A percentile compares a stretch with the other conserved stretches of the same genome.
Evolutionary conservation across 2,888 invertebrate species (phyloP).

Genomic region (Drosophila dives): DNA sequence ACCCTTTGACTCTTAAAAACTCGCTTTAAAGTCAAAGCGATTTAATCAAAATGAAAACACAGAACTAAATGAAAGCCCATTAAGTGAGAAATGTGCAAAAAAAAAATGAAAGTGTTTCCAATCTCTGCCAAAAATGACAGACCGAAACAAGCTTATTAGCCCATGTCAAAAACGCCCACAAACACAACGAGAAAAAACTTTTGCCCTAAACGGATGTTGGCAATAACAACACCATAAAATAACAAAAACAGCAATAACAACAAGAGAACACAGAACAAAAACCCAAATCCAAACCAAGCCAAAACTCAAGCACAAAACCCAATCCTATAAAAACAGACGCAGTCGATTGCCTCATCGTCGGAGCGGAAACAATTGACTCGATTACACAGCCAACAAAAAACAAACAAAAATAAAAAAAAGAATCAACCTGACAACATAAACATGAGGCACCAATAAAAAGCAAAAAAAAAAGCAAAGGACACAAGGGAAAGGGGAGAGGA

Average conservation of each 20-base stretch:
- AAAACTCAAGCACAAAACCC: conserved; percentile 46
- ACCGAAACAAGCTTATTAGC: conserved; percentile 69
- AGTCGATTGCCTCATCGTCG: conserved; percentile 77
- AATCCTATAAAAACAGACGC: conserved; percentile 72
- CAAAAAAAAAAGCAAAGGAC: conserved; percentile 40
- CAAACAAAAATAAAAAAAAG: conserved; percentile 11
- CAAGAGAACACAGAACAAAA: conserved; percentile 37
- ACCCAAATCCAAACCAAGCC: conserved; percentile 30
- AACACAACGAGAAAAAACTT: conserved; percentile 9
- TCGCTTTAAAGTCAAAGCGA: neutral
- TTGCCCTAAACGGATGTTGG: conserved; percentile 67
- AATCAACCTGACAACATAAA: conserved; percentile 72
- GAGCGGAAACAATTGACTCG: conserved; percentile 79
- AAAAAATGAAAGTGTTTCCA: conserved; percentile 26
- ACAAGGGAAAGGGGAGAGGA: conserved; percentile 8
- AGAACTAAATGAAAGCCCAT: conserved; percentile 16
- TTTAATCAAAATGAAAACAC: conserved; percentile 21
- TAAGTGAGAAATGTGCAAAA: conserved; percentile 22
- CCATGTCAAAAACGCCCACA: conserved; percentile 70
- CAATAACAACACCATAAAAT: conserved; percentile 65
- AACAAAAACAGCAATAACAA: conserved; percentile 39
- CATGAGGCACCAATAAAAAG: conserved; percentile 68
- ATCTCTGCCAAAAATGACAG: conserved; percentile 59
- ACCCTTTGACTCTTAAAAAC: neutral
- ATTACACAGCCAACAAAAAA: conserved; percentile 61